These are phyloP conservation scores for Martes martes DNA, from an alignment of 2,113 vertebrate species.

Conservation along the genomic window DNA sequence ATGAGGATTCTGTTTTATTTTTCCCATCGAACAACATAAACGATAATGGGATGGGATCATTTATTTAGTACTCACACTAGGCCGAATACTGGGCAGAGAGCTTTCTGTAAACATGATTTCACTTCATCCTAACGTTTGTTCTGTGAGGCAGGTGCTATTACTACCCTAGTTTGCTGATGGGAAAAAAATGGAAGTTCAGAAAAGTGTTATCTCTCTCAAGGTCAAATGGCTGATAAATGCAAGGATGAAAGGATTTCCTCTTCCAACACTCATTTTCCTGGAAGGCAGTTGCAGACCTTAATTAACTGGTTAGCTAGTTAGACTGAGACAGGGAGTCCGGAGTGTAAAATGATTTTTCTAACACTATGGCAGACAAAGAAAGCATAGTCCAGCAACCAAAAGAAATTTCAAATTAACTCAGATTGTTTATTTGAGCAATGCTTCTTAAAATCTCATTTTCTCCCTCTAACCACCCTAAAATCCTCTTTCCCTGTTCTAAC, in stretches of 20 bases:
- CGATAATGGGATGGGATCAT: not conserved
- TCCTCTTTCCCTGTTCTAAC: not conserved
- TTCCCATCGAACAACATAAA: not conserved
- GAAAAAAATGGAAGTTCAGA: not conserved
- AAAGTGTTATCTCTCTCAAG: not conserved
- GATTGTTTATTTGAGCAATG: not conserved
- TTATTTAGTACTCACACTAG: not conserved
- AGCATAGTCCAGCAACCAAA: not conserved
- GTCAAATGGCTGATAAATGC: not conserved
- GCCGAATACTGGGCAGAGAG: not conserved
- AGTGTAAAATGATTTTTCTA: not conserved
- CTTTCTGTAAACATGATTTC: not conserved
- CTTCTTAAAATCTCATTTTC: not conserved
- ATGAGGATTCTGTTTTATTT: not conserved
- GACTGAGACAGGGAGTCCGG: not conserved
- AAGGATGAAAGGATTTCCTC: not conserved
- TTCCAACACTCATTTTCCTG: not conserved
- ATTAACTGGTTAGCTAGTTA: not conserved
- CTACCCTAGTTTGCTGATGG: not conserved
- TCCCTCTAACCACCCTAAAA: not conserved
- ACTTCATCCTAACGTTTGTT: not conserved
- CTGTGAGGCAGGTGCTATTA: not conserved
- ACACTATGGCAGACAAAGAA: not conserved
- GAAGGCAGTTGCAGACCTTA: not conserved
- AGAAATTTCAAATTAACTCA: not conserved